A percentile compares a stretch with the other conserved stretches of the same genome.
Conservation (phyloP, 2,797 vertebrate genomes). For the Sphenopsis melanotis region DNA sequence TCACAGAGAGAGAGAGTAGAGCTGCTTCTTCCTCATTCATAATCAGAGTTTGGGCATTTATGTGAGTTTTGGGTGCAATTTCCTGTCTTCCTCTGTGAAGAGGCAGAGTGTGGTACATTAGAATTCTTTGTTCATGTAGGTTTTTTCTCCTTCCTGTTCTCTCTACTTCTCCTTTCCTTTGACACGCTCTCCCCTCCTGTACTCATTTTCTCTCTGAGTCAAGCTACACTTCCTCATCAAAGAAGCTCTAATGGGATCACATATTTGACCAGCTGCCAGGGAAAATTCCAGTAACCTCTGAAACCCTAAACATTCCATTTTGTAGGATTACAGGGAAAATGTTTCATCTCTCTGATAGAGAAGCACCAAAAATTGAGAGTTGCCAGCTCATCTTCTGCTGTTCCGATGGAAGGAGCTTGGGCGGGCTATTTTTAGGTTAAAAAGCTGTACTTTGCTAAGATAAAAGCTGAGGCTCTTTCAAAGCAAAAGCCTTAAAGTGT, state of each 20-base stretch:
- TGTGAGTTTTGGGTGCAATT: constrained; percentile 57
- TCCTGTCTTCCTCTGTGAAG: constrained; percentile 50
- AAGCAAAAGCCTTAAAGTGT: constrained; percentile 57
- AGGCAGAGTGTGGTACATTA: constrained; percentile 52
- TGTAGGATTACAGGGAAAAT: constrained; percentile 56
- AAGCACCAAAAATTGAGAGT: constrained; percentile 59
- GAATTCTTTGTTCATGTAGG: constrained; percentile 46
- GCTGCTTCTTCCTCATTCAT: constrained; percentile 11
- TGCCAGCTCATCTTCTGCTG: constrained; percentile 53
- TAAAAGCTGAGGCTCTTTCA: constrained; percentile 60
- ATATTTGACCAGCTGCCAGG: constrained; percentile 58
- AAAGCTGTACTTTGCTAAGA: constrained; percentile 65
- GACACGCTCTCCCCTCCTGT: background rate
- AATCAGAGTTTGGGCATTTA: constrained; percentile 38
- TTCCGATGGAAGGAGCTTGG: constrained; percentile 52
- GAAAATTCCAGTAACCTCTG: constrained; percentile 63
- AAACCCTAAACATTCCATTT: constrained; percentile 64
- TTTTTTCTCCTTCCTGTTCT: constrained; percentile 53
- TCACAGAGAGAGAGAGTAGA: background rate
- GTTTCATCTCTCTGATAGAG: constrained; percentile 61
- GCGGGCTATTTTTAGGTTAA: constrained; percentile 58
- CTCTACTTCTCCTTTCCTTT: background rate
- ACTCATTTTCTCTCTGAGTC: constrained; percentile 38
- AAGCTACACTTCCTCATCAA: constrained; percentile 58
- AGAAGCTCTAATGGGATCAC: constrained; percentile 63